These are phyloP conservation scores for Pygoscelis adeliae DNA, from an alignment of 2,113 vertebrate genomes.

Conservation along the genomic window DNA sequence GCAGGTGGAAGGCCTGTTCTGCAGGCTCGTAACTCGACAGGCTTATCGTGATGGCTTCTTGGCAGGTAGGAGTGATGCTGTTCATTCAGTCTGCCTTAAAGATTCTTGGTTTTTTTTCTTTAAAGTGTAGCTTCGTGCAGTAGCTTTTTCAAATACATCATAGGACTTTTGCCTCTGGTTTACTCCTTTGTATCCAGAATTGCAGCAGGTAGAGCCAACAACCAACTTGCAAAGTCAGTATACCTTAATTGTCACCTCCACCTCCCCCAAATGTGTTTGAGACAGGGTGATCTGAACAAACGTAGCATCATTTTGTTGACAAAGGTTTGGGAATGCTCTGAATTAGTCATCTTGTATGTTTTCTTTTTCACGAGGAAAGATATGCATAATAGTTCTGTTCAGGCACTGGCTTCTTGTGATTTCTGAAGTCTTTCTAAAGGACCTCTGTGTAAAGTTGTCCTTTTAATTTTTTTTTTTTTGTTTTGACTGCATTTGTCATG, in stretches of 20 bases:
- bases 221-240: not conserved
- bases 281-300: not conserved
- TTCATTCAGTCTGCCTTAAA: not conserved
- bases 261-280: not conserved
- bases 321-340: not conserved
- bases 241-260: not conserved
- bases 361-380: not conserved
- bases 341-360: not conserved
- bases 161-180: not conserved
- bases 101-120: not conserved
- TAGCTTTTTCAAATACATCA: not conserved
- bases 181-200: not conserved
- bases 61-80: conserved; percentile 39
- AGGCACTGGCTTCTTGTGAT: not conserved
- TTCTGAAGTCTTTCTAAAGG: not conserved
- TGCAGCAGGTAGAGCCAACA: not conserved
- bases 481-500: not conserved
- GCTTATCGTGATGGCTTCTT: conserved; percentile 36
- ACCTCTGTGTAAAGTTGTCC: not conserved
- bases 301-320: not conserved
- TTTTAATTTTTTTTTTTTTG: not conserved
- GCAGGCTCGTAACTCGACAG: conserved; percentile 25
- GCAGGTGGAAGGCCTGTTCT: conserved; percentile 61
- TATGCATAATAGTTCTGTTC: not conserved
- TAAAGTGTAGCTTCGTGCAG: not conserved